phyloP scores from a whole-genome alignment of 2,797 vertebrate genomes.

The Coregonus ussuriensis region DNA sequence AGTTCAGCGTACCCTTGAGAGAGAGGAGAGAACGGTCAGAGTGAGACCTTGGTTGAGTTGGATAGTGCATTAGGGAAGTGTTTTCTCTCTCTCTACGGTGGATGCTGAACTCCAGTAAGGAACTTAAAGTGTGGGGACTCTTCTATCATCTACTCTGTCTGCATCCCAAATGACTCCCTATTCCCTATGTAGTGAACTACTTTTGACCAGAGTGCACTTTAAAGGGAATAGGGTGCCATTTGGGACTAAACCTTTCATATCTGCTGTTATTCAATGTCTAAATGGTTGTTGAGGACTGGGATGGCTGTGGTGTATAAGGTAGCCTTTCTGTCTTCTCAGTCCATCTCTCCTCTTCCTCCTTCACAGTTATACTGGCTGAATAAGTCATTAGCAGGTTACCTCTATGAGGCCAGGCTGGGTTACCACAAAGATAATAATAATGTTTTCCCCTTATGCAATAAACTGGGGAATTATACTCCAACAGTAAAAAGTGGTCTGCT shows the following conservation, averaged over 20 bases:
- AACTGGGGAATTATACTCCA: conserved; percentile 53
- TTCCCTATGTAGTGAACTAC: no score
- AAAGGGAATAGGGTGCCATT: background rate
- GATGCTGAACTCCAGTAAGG: no score
- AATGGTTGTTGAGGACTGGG: conserved; percentile 33
- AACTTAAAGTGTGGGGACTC: background rate
- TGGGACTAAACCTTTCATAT: background rate
- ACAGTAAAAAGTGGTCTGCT: conserved; percentile 39
- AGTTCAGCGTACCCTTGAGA: no score
- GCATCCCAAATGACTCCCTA: no score
- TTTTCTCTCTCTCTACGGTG: no score
- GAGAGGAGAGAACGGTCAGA: no score
- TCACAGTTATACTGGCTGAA: conserved; percentile 61
- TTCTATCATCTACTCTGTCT: no score
- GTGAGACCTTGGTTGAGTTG: no score
- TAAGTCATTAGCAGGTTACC: conserved; percentile 67
- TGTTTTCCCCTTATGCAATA: conserved; percentile 65
- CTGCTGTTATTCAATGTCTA: conserved; percentile 14
- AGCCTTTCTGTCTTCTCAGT: conserved; percentile 7
- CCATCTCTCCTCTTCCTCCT: conserved; percentile 39
- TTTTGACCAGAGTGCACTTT: background rate
- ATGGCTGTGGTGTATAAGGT: conserved; percentile 12
- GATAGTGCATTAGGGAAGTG: no score
- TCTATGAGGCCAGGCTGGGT: conserved; percentile 5
- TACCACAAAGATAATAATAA: conserved; percentile 65